Evolutionary conservation across 2,888 invertebrate genomes (phyloP).

Genomic region (Eremobia ochroleuca): DNA sequence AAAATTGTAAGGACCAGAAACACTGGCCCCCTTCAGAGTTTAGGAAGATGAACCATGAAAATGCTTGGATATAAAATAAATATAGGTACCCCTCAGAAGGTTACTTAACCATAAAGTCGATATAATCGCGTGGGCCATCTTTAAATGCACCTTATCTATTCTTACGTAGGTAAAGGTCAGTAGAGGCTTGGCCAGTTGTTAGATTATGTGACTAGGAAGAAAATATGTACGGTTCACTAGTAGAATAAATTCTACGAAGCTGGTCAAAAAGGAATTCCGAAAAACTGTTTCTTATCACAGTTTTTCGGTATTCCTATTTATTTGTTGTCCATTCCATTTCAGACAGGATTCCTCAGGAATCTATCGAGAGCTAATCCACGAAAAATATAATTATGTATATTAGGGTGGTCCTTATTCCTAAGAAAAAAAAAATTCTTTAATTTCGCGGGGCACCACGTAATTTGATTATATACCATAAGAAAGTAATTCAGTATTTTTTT

Average conservation of each 20-base stretch:
- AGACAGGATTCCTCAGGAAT: not conserved
- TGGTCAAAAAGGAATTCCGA: not conserved
- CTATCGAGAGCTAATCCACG: not conserved
- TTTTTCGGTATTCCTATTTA: not conserved
- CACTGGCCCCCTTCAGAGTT: no score
- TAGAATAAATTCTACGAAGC: slow-evolving; percentile 5
- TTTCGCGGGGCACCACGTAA: no score
- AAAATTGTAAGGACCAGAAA: not conserved
- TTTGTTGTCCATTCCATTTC: not conserved
- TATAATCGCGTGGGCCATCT: slow-evolving; percentile 55
- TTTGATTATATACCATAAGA: no score
- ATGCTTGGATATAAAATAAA: slow-evolving; percentile 3
- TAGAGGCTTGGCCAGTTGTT: slow-evolving; percentile 66
- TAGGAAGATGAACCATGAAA: not conserved
- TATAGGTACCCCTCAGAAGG: slow-evolving; percentile 17
- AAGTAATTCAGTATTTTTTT: no score
- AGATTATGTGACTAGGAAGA: slow-evolving; percentile 39
- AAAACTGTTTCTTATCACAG: not conserved
- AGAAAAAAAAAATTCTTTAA: no score
- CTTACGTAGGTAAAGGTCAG: slow-evolving; percentile 61
- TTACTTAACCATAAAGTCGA: slow-evolving; percentile 30
- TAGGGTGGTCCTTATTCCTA: no score
- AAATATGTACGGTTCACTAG: slow-evolving; percentile 16
- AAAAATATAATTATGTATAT: not conserved
- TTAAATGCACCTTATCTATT: slow-evolving; percentile 55